A percentile compares a stretch with the other conserved stretches of the same genome.
Evolutionary conservation across 1,140 invertebrate genomes (phyloP).

Genomic region (Bathynomus jamesi): DNA sequence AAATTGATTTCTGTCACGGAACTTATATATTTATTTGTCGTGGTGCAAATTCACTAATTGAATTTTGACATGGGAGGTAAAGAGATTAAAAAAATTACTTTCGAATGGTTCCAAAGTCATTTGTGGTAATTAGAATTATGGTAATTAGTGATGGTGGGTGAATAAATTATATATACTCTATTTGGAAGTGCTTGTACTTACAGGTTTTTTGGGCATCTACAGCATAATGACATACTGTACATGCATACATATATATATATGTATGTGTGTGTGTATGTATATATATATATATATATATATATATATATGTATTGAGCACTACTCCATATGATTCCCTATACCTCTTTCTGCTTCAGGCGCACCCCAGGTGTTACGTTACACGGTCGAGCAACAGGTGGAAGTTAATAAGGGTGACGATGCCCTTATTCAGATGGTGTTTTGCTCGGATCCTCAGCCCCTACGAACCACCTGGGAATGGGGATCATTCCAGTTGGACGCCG

Average conservation of each 20-base stretch:
- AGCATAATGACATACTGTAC: background rate
- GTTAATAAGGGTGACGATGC: constrained; percentile 54
- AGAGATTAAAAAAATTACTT: too few relatives aligned
- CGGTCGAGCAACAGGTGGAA: constrained; percentile 46
- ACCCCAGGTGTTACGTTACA: constrained; percentile 55
- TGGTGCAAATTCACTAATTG: too few relatives aligned
- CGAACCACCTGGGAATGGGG: constrained; percentile 78
- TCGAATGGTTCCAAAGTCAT: too few relatives aligned
- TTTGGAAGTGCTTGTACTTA: too few relatives aligned
- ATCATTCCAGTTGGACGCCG: constrained; percentile 62
- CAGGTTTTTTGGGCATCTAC: too few relatives aligned
- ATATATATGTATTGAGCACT: constrained; percentile 13
- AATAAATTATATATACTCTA: too few relatives aligned
- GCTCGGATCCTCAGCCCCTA: constrained; percentile 70
- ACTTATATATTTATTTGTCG: too few relatives aligned
- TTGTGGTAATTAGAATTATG: too few relatives aligned
- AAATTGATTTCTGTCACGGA: too few relatives aligned
- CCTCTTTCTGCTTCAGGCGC: constrained; percentile 47
- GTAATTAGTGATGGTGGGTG: too few relatives aligned
- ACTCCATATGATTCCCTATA: too few relatives aligned
- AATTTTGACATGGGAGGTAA: too few relatives aligned
- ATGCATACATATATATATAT: constrained; percentile 9
- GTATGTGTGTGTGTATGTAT: constrained; percentile 12
- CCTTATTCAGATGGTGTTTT: constrained; percentile 50
- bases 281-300: constrained; percentile 10